phyloP scores from a whole-genome alignment of 2,797 vertebrate genomes.

The Triplophysa bombifrons region DNA sequence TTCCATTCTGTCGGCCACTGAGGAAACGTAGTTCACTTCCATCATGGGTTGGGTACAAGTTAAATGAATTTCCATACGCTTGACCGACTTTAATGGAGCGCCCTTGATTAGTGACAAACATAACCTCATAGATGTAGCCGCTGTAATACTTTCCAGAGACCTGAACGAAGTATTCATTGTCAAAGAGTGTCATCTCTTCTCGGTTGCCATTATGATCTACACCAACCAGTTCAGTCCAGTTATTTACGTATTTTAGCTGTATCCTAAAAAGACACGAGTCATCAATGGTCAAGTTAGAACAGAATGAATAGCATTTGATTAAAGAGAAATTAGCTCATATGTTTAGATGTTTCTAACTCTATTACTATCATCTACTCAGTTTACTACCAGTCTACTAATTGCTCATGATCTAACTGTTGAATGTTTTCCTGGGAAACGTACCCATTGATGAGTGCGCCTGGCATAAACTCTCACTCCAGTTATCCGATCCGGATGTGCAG shows the following conservation, averaged over 20 bases:
- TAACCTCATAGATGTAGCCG: slow-evolving; percentile 54
- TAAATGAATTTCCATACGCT: slow-evolving; percentile 23
- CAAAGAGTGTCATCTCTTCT: slow-evolving; percentile 12
- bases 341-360: neutral
- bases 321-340: neutral
- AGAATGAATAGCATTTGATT: neutral
- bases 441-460: neutral
- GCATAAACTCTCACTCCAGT: slow-evolving; percentile 2
- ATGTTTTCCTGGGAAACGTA: neutral
- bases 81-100: slow-evolving; percentile 45
- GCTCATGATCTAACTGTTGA: neutral
- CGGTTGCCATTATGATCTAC: fast-evolving
- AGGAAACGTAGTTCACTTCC: slow-evolving; percentile 49
- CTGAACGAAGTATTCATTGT: slow-evolving; percentile 55
- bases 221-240: slow-evolving; percentile 37
- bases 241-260: slow-evolving; percentile 30
- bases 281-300: neutral
- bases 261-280: slow-evolving; percentile 43
- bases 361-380: neutral
- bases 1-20: slow-evolving; percentile 12
- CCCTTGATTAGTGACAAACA: slow-evolving; percentile 55
- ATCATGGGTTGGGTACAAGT: slow-evolving; percentile 1
- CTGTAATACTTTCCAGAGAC: slow-evolving; percentile 59
- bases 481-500: neutral
- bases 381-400: no score